These are phyloP conservation scores for Tapera naevia DNA, from an alignment of 2,797 vertebrate genomes.

Conservation along the genomic window DNA sequence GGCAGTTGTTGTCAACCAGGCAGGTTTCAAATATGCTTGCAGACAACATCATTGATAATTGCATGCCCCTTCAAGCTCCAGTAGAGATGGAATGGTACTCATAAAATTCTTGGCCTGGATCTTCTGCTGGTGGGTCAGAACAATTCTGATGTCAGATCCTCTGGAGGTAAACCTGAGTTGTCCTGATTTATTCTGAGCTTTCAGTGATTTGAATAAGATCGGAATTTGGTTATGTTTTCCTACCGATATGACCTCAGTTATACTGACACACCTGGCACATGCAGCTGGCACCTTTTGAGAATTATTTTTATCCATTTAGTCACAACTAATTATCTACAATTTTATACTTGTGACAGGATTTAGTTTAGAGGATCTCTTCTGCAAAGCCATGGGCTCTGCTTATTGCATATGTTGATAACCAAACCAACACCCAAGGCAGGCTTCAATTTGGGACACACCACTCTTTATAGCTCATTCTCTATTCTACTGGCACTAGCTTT, in stretches of 20 bases:
- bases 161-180: neutral
- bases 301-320: neutral
- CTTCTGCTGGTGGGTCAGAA: neutral
- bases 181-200: constrained; percentile 27
- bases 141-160: neutral
- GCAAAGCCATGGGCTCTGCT: neutral
- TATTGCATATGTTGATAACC: neutral
- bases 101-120: neutral
- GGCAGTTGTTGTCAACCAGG: neutral
- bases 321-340: neutral
- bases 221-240: constrained; percentile 9
- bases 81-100: neutral
- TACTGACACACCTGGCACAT: neutral
- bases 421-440: neutral
- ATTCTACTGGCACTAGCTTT: neutral
- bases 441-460: neutral
- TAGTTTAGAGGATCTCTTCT: neutral
- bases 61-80: neutral
- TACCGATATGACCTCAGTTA: neutral
- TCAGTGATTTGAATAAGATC: neutral
- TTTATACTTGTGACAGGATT: neutral
- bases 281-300: neutral
- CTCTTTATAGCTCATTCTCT: neutral
- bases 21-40: neutral
- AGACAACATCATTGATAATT: neutral